Evolutionary conservation across 2,888 invertebrate species (phyloP), one percentile per base, ranked within the genome.

Genomic region (Drosophila paramelanica): DNA sequence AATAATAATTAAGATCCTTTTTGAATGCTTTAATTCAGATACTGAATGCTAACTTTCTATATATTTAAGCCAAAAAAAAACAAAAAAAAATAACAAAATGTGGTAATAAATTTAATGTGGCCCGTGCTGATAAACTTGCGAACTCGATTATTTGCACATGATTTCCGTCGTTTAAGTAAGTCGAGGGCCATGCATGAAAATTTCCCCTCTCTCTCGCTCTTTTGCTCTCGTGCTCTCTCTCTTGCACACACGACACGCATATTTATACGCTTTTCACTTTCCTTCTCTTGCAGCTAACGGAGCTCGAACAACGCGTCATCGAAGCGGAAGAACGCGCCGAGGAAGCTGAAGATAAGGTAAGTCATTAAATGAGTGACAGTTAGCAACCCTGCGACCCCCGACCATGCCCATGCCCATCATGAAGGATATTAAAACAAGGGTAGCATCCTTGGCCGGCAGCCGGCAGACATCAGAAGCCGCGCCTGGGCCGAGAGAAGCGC

Each of bases 291-390:
- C 95, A 98, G 98, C 95, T 98, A 93, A 96, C 97, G 93, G 98
- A 98, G 94, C 94, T 98, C 93, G 98, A 98, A 93, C 97, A 97
- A 92, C 95, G 97, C 90, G 97, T 97, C 92, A 94, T 97, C 93
- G 97, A 98, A 93, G 98, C 98, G 87, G 98, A 98, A 93, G 96
- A 96, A 88, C 94, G 98, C 89, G 98, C 98, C 56, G 97, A 97
- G 91, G 97, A 97, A 93, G 98, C 98, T 73, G 97, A 98, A 93
- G 97, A 97, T 93, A 98, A 98, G 96, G 98, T 98, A 94, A 94
- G 93, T 87, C 80, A 73, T 86, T 84, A 80, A 88, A 71, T 67
- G 74, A 77, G 72, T 78, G 67, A 59, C 66, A 64, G 57, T 33
- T 39, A 39, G 20, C n/a, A 13, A 13, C 14, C 47, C 33, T 11